Percentiles rank a stretch among this genome's conserved stretches.
Evolutionary conservation across 1,140 invertebrate species (phyloP).

Genomic region (Maconellicoccus hirsutus): DNA sequence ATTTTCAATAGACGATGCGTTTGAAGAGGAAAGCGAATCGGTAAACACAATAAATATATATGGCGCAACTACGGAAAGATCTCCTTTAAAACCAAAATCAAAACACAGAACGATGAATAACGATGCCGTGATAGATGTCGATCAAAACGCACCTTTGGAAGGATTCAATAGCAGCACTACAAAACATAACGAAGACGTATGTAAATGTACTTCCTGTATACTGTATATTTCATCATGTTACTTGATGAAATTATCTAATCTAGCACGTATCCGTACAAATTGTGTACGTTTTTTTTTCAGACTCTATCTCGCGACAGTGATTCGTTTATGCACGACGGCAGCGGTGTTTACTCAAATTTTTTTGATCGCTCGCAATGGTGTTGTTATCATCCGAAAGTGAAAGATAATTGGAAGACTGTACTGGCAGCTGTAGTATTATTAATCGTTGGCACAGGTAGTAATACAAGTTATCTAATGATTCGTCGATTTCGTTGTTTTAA

Average conservation of each 20-base stretch:
- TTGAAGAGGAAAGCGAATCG: conserved; percentile 67
- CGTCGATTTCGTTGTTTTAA: background rate
- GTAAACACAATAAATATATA: conserved; percentile 52
- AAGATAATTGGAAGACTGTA: conserved; percentile 75
- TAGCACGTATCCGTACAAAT: background rate
- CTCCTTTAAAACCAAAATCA: conserved; percentile 36
- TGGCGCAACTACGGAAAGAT: conserved; percentile 50
- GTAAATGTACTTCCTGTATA: no score
- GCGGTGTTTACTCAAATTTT: conserved; percentile 31
- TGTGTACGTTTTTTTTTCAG: conserved; percentile 35
- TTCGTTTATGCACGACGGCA: conserved; percentile 58
- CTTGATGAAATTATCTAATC: background rate
- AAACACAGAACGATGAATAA: conserved; percentile 28
- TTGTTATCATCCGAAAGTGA: conserved; percentile 69
- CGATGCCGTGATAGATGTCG: conserved; percentile 24
- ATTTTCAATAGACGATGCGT: conserved; percentile 70
- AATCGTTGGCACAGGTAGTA: conserved; percentile 55
- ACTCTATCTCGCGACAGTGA: conserved; percentile 64
- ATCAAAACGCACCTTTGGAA: conserved; percentile 24
- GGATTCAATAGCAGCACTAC: conserved; percentile 28
- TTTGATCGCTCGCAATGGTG: conserved; percentile 44
- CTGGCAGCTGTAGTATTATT: conserved; percentile 61
- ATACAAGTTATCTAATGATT: background rate
- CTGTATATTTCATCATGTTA: background rate
- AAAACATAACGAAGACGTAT: conserved; percentile 32